A percentile compares a stretch with the other conserved stretches of the same genome.
Evolutionary conservation across 2,113 vertebrate species (phyloP).

Genomic region (Oceanodroma tethys): DNA sequence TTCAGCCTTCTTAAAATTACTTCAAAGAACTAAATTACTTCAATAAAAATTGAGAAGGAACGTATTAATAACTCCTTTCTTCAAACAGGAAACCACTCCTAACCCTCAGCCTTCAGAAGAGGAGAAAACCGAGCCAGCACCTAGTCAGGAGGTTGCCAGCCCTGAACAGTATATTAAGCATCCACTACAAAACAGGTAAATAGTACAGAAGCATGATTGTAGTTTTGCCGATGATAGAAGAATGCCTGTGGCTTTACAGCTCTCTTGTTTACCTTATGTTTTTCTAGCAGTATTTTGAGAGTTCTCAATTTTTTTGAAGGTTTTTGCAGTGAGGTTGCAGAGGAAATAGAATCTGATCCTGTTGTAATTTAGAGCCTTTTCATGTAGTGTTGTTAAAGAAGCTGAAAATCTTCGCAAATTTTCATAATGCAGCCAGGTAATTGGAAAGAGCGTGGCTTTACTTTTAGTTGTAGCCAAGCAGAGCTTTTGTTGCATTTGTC

Average conservation of each 20-base stretch:
- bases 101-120: conserved; percentile 84
- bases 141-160: conserved; percentile 82
- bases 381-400: background rate
- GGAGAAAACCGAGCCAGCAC: conserved; percentile 78
- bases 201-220: background rate
- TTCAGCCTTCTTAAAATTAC: background rate
- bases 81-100: conserved; percentile 82
- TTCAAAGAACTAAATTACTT: background rate
- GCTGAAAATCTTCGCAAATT: background rate
- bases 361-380: background rate
- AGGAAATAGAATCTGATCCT: background rate
- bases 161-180: conserved; percentile 94
- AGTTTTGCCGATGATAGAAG: background rate
- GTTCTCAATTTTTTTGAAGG: accelerated
- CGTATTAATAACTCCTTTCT: background rate
- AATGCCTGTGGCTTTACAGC: background rate
- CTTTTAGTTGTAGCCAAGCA: background rate
- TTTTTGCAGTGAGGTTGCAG: background rate
- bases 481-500: background rate
- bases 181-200: conserved; percentile 94
- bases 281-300: background rate
- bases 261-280: background rate
- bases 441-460: background rate
- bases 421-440: background rate
- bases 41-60: background rate